Evolutionary conservation across 2,113 vertebrate genomes (phyloP).

Genomic region (Eulemur macaco): DNA sequence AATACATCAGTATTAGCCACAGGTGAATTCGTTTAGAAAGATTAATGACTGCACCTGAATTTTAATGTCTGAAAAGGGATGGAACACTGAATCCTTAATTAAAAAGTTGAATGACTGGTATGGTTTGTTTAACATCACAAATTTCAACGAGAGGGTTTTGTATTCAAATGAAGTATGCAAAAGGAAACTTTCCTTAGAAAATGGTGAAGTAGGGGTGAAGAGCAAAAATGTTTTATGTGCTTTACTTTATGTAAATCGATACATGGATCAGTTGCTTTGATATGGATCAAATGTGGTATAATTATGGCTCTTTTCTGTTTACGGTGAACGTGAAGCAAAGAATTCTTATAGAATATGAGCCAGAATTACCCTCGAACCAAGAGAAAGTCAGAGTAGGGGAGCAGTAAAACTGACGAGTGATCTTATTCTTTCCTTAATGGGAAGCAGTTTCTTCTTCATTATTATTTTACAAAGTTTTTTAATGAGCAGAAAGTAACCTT

Average conservation of each 20-base stretch:
- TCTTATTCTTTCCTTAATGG: conserved; percentile 83
- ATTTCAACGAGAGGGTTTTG: conserved; percentile 86
- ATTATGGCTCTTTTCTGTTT: conserved; percentile 84
- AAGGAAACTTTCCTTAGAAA: conserved; percentile 83
- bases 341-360: conserved; percentile 73
- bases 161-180: conserved; percentile 86
- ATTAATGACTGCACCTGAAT: conserved; percentile 93
- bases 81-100: conserved; percentile 92
- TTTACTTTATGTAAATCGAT: conserved; percentile 87
- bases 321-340: conserved; percentile 76
- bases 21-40: conserved; percentile 94
- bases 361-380: conserved; percentile 51
- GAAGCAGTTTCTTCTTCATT: conserved; percentile 82
- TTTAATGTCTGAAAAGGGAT: conserved; percentile 91
- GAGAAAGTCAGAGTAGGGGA: conserved; percentile 73
- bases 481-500: conserved; percentile 87
- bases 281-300: conserved; percentile 87
- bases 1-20: conserved; percentile 94
- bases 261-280: conserved; percentile 87
- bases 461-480: conserved; percentile 86
- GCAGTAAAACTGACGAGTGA: conserved; percentile 73
- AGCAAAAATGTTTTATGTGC: conserved; percentile 85
- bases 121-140: conserved; percentile 91
- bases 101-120: conserved; percentile 91
- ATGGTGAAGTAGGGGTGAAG: conserved; percentile 82